A percentile compares a stretch with the other conserved stretches of the same genome.
Conservation (phyloP, 2,888 invertebrate genomes). For the Cartodere bifasciata region DNA sequence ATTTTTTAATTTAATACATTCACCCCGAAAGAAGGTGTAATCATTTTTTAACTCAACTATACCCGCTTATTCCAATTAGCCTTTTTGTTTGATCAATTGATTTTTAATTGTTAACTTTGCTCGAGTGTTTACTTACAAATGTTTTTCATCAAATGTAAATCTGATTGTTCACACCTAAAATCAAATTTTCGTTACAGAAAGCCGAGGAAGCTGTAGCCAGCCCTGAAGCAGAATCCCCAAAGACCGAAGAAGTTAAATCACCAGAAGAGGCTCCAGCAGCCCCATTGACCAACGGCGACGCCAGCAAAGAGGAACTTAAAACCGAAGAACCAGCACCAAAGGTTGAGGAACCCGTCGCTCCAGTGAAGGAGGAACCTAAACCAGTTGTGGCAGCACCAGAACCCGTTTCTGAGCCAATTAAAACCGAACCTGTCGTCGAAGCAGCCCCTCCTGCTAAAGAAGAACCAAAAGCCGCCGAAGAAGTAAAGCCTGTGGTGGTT, state of each 20-base stretch:
- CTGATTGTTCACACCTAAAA: no score
- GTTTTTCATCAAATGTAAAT: no score
- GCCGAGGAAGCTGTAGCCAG: constrained; percentile 27
- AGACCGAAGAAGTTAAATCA: constrained; percentile 22
- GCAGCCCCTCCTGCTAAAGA: constrained; percentile 14
- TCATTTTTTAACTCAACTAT: no score
- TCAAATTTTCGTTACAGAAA: constrained; percentile 23
- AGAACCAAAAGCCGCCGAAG: constrained; percentile 16
- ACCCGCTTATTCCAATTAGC: no score
- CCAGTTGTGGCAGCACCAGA: constrained; percentile 17
- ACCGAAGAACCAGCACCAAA: constrained; percentile 11
- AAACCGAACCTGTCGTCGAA: constrained; percentile 8
- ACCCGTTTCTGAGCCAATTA: constrained; percentile 13
- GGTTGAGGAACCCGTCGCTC: constrained; percentile 13
- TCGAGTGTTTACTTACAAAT: no score
- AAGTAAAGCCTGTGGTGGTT: constrained; percentile 16
- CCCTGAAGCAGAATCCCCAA: constrained; percentile 27
- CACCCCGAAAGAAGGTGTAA: no score
- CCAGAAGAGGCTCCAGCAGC: constrained; percentile 14
- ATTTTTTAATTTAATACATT: no score
- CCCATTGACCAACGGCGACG: constrained; percentile 16
- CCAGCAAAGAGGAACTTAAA: constrained; percentile 16
- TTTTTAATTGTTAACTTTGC: no score
- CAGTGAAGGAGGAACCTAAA: constrained; percentile 15
- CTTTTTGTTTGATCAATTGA: no score